phyloP scores from a whole-genome alignment of 2,113 vertebrate genomes.

The Notarius quadriscutis region DNA sequence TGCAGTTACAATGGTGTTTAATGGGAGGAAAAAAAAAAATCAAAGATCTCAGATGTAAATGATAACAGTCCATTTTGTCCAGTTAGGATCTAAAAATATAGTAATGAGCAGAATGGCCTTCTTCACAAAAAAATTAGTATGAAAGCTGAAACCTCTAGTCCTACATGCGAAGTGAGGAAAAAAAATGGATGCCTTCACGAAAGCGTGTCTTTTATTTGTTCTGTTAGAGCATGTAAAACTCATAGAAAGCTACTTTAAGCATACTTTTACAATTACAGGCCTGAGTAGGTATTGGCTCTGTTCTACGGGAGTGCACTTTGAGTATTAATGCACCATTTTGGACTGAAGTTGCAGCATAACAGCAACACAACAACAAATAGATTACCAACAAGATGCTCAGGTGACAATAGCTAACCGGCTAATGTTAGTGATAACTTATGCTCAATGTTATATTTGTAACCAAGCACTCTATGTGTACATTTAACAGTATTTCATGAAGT shows the following conservation, averaged over 20 bases:
- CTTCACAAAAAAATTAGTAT: background rate
- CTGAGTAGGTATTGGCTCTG: background rate
- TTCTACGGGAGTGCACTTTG: background rate
- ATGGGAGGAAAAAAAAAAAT: background rate
- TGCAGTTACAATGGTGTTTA: background rate
- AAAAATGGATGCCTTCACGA: background rate
- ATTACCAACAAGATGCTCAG: background rate
- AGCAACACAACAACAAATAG: background rate
- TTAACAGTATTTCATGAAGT: too few relatives aligned
- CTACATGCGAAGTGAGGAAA: background rate
- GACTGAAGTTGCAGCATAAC: background rate
- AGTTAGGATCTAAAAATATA: background rate
- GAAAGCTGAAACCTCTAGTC: background rate
- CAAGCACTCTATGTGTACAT: background rate
- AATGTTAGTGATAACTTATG: background rate
- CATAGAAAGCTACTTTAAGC: background rate
- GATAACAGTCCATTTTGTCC: background rate
- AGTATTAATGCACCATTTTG: background rate
- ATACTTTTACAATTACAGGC: background rate
- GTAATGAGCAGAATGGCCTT: background rate
- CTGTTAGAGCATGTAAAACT: background rate
- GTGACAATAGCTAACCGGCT: background rate
- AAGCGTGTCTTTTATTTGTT: background rate
- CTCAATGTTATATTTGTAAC: background rate
- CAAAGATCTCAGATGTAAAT: background rate